Conservation (phyloP, 2,888 invertebrate genomes). For the Sussaba pulchella region DNA sequence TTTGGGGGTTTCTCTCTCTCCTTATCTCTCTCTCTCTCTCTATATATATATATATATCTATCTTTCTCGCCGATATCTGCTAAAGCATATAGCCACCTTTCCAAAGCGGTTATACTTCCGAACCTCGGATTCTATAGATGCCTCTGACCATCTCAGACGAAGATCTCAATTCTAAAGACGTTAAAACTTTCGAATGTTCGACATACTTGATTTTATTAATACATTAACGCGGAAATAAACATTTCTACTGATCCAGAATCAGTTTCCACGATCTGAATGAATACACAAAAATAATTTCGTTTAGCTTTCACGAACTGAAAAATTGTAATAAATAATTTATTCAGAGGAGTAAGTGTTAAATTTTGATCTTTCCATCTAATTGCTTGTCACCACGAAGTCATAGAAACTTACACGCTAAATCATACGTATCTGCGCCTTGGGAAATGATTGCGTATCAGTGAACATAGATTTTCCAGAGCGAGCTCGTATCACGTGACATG, state of each 20-base stretch:
- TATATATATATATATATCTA: neutral
- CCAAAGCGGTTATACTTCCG: constrained; percentile 38
- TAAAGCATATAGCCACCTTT: constrained; percentile 12
- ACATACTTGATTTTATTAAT: neutral
- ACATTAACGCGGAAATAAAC: too few species aligned
- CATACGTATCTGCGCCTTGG: too few species aligned
- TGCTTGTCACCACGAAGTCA: too few species aligned
- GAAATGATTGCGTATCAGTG: too few species aligned
- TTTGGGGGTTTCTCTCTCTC: constrained; percentile 4
- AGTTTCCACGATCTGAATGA: too few species aligned
- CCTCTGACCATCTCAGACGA: constrained; percentile 14
- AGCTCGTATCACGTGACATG: neutral
- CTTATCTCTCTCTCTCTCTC: neutral
- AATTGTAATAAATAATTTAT: too few species aligned
- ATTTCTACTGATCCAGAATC: too few species aligned
- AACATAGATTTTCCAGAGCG: neutral
- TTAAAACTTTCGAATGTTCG: neutral
- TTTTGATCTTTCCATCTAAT: too few species aligned
- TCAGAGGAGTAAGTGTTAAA: too few species aligned
- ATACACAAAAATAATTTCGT: too few species aligned
- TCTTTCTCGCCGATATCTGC: constrained; percentile 43
- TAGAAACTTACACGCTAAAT: too few species aligned
- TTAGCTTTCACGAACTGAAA: too few species aligned
- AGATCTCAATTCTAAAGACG: constrained; percentile 13
- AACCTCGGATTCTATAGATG: constrained; percentile 36